Evolutionary conservation across 2,888 invertebrate species (phyloP).

Genomic region (Eilema caniola): DNA sequence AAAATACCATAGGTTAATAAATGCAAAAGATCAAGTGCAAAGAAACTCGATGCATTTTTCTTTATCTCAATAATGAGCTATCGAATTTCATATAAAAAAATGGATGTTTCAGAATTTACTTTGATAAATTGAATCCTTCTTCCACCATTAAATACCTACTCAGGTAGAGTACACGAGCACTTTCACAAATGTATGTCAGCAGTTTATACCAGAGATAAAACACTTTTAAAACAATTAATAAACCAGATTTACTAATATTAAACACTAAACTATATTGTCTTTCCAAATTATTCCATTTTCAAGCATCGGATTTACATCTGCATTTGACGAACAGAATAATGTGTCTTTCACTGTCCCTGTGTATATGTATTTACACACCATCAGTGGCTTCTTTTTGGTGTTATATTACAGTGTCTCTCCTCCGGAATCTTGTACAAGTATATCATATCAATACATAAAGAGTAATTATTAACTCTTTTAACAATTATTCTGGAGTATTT

Average conservation of each 20-base stretch:
- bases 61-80: slow-evolving; percentile 71
- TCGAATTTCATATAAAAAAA: slow-evolving; percentile 76
- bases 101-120: slow-evolving; percentile 65
- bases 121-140: slow-evolving; percentile 68
- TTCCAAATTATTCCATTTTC: slow-evolving; percentile 80
- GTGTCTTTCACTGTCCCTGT: slow-evolving; percentile 71
- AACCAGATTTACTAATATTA: slow-evolving; percentile 86
- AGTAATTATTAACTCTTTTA: slow-evolving; percentile 76
- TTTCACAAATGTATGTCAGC: slow-evolving; percentile 74
- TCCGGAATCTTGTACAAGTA: slow-evolving; percentile 83
- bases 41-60: slow-evolving; percentile 76
- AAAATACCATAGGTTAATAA: slow-evolving; percentile 87
- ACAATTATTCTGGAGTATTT: slow-evolving; percentile 84
- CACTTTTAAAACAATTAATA: slow-evolving; percentile 85
- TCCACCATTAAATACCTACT: slow-evolving; percentile 69
- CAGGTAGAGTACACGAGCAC: slow-evolving; percentile 72
- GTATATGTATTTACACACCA: slow-evolving; percentile 71
- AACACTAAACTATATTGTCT: slow-evolving; percentile 87
- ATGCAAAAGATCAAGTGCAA: slow-evolving; percentile 88
- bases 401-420: slow-evolving; percentile 73
- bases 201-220: slow-evolving; percentile 82
- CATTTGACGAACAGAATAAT: slow-evolving; percentile 70
- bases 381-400: slow-evolving; percentile 71
- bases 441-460: slow-evolving; percentile 82
- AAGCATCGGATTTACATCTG: slow-evolving; percentile 77